Conservation (phyloP, 2,113 vertebrate species). For the Zosterops japonicus region DNA sequence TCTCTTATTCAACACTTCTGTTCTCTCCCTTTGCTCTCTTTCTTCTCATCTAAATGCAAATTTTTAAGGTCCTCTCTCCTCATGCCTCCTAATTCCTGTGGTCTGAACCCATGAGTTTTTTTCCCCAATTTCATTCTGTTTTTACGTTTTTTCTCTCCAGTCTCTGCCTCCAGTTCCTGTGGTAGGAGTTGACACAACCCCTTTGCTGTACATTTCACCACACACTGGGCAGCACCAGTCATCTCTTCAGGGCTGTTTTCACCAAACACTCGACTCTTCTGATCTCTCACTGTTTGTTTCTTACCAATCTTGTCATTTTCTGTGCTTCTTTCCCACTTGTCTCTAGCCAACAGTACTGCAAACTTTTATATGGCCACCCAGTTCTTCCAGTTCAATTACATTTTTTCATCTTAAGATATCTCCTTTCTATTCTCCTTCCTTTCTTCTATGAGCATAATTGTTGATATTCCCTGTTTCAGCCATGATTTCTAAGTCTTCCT, state of each 20-base stretch:
- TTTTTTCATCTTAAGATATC: background rate
- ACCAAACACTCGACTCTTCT: background rate
- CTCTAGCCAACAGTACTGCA: background rate
- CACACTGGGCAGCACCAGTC: rapidly evolving
- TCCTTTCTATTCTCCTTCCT: background rate
- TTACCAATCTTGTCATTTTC: background rate
- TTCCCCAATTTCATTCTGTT: background rate
- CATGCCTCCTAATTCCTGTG: background rate
- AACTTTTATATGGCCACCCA: background rate
- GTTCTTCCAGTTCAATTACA: background rate
- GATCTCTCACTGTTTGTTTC: background rate
- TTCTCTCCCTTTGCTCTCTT: background rate
- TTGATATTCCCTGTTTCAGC: background rate
- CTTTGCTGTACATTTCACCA: background rate
- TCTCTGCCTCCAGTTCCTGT: background rate
- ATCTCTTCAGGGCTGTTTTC: background rate
- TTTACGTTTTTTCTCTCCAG: rapidly evolving
- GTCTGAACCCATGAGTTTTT: background rate
- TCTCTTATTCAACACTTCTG: background rate
- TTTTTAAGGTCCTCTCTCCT: background rate
- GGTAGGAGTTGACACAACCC: background rate
- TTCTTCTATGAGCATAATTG: background rate
- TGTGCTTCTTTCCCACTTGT: background rate
- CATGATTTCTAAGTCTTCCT: background rate
- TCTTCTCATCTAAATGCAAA: background rate